Conservation (phyloP, 1,140 invertebrate genomes). For the Heliconius eleuchia region DNA sequence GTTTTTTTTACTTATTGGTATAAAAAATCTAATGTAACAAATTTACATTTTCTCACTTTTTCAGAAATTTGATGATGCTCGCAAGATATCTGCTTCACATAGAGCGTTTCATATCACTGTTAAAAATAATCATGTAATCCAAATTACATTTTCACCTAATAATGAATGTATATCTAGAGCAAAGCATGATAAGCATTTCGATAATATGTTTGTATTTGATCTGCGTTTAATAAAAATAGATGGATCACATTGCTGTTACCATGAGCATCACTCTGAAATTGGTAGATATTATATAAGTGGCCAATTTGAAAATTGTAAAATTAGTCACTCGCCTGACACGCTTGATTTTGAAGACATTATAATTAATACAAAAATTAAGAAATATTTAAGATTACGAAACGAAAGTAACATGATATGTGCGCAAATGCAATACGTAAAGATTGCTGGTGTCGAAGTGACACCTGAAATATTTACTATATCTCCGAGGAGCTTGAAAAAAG, state of each 20-base stretch:
- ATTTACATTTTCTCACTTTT: constrained; percentile 20
- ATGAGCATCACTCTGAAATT: constrained; percentile 68
- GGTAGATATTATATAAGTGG: constrained; percentile 71
- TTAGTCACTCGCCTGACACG: constrained; percentile 58
- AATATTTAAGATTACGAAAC: constrained; percentile 59
- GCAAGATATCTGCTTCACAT: constrained; percentile 64
- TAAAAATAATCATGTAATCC: constrained; percentile 48
- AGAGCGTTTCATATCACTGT: constrained; percentile 57
- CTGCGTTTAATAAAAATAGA: constrained; percentile 66
- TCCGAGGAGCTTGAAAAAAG: constrained; percentile 55
- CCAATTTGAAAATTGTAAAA: constrained; percentile 61
- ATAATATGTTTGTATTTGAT: constrained; percentile 68
- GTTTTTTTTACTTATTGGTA: background rate
- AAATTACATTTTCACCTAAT: constrained; percentile 63
- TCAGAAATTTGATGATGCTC: constrained; percentile 69
- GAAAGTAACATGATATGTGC: constrained; percentile 55
- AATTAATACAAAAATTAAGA: constrained; percentile 55
- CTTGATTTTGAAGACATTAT: constrained; percentile 62
- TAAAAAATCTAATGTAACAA: background rate
- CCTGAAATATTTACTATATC: constrained; percentile 55
- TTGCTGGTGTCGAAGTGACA: constrained; percentile 53
- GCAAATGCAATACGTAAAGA: constrained; percentile 56
- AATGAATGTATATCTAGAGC: constrained; percentile 67
- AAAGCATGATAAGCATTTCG: constrained; percentile 47
- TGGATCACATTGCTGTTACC: constrained; percentile 59